A percentile compares a stretch with the other conserved stretches of the same genome.
phyloP scores from a whole-genome alignment of 1,140 invertebrate genomes.

The Ruditapes philippinarum region DNA sequence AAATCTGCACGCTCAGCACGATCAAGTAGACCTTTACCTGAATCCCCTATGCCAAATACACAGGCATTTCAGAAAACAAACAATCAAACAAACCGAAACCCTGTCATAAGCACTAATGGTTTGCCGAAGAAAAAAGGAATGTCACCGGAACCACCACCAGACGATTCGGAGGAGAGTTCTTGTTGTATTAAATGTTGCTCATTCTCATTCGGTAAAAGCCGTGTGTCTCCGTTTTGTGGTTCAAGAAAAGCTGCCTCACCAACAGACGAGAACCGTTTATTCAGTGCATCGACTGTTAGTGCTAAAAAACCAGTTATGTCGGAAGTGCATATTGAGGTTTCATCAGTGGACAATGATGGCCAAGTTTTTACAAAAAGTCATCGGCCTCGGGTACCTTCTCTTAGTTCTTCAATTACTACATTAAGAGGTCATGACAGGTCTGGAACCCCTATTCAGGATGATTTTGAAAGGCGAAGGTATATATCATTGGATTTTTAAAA shows the following conservation, averaged over 20 bases:
- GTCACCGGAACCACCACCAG: not conserved
- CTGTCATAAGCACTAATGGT: conserved; percentile 15
- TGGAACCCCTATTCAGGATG: conserved; percentile 73
- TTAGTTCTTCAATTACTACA: conserved; percentile 74
- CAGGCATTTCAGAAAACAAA: conserved; percentile 27
- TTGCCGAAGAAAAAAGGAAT: conserved; percentile 51
- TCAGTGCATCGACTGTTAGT: conserved; percentile 33
- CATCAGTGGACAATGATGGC: not conserved
- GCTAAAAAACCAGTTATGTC: conserved; percentile 41
- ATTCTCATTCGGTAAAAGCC: conserved; percentile 58
- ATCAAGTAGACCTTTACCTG: conserved; percentile 40
- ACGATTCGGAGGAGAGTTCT: conserved; percentile 1
- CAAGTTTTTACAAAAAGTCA: not conserved
- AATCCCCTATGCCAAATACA: conserved; percentile 65
- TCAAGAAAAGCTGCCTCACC: conserved; percentile 6
- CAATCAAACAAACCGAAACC: not conserved
- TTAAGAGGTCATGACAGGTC: conserved; percentile 69
- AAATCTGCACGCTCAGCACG: conserved; percentile 19
- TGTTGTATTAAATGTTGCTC: conserved; percentile 61
- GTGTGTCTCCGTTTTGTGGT: conserved; percentile 65
- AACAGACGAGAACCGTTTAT: conserved; percentile 41
- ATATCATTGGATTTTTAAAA: too few species aligned
- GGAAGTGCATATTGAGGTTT: conserved; percentile 50
- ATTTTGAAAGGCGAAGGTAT: conserved; percentile 62
- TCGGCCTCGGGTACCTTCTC: conserved; percentile 19